Evolutionary conservation across 1,140 invertebrate species (phyloP).

Genomic region (Bombyx mori): ASM3026992v2 NC_085129.1:9930001-9930500

Average conservation of each 20-base stretch:
- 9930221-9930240: constrained; percentile 12
- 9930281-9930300: background rate
- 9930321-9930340: background rate
- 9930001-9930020: too few relatives aligned
- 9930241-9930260: constrained; percentile 6
- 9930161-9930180: constrained; percentile 33
- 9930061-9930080: background rate
- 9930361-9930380: background rate
- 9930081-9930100: constrained; percentile 1
- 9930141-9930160: constrained; percentile 14
- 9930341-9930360: background rate
- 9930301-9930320: background rate
- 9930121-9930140: constrained; percentile 22
- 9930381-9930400: too few relatives aligned
- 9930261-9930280: background rate
- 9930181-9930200: constrained; percentile 35
- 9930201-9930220: constrained; percentile 22
- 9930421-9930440: too few relatives aligned
- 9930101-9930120: background rate
- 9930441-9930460: too few relatives aligned
- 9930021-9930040: too few relatives aligned
- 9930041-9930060: too few relatives aligned
- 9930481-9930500: too few relatives aligned
- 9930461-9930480: too few relatives aligned
- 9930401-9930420: too few relatives aligned